Base-by-base conservation (phyloP, 2,888 invertebrate species). In the Pyrrhia umbra region DNA sequence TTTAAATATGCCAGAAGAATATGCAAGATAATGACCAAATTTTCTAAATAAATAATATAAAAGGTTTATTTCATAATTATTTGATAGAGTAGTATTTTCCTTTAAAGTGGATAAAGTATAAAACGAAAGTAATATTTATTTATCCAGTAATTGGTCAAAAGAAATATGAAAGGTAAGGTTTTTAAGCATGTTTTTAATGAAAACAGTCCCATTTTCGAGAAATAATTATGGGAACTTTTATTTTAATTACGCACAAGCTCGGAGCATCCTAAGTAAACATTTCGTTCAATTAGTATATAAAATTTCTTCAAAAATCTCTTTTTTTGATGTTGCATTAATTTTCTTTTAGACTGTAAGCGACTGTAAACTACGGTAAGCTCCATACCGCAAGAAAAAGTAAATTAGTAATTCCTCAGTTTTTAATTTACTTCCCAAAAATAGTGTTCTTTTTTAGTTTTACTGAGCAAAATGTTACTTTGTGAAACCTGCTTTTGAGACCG, bases 191-290 rank as follows among this genome's bases (percentile, higher is more conserved):
- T 21, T 50, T 40, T 66, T 42, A 37, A 47, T 43, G 34, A 54
- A 54, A 62, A 52, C 43, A 6, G 23, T 50, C 25, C 27, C 30
- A 37, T 52, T 56, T 34, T 23, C 43, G 40, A 57, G 8, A 57
- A 75, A 51, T 54, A 69, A 63, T 34, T 25, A 50, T 21, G n/a
- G n/a, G 18, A 54, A 71, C 58, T 61, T 54, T 45, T 52, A 52
- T 56, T 73, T 72, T 63, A 70, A 75, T 70, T 63, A 70, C 42
- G 20, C 25, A 27, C 62, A 54, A 64, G 54, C 61, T 58, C 45
- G 34, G 49, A 60, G 37, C 52, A 45, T 68, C 77, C 81, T 75
- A 79, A 79, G 60, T 64, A 80, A 81, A 81, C 72, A 77, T 81
- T 81, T 75, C 45, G 57, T 75, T 61, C 63, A 75, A 81, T 79